Percentiles rank a stretch among this genome's conserved stretches.
These are phyloP conservation scores for Orthosia gothica DNA, from an alignment of 2,888 invertebrate genomes.

Conservation along the genomic window DNA sequence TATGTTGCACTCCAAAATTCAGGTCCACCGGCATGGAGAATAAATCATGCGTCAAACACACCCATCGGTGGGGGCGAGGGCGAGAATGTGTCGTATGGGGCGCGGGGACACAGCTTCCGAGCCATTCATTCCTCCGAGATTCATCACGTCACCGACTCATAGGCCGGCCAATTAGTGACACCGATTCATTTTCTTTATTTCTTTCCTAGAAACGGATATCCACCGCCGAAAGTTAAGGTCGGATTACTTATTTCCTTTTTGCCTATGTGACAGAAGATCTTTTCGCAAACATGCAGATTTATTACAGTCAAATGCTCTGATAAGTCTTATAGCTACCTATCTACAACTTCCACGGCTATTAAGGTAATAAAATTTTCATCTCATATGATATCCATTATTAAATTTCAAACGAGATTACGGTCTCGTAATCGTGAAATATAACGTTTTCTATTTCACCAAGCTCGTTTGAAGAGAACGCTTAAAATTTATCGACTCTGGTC, in stretches of 20 bases:
- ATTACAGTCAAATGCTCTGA: constrained; percentile 31
- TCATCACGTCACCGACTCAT: constrained; percentile 80
- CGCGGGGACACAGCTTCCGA: constrained; percentile 71
- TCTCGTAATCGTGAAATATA: constrained; percentile 84
- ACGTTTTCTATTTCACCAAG: constrained; percentile 80
- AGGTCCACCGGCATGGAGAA: constrained; percentile 72
- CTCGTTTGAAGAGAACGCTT: constrained; percentile 80
- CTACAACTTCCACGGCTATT: constrained; percentile 59
- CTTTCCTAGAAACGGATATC: constrained; percentile 61
- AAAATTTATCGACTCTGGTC: constrained; percentile 82
- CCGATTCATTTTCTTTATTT: constrained; percentile 78
- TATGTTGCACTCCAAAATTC: constrained; percentile 72
- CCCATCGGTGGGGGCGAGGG: constrained; percentile 79
- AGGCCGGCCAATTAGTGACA: constrained; percentile 79
- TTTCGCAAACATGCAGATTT: constrained; percentile 31
- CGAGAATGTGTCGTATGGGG: constrained; percentile 79
- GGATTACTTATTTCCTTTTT: constrained; percentile 59
- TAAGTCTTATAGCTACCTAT: constrained; percentile 31
- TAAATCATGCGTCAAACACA: constrained; percentile 86
- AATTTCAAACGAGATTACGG: constrained; percentile 85
- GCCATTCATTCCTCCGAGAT: constrained; percentile 78
- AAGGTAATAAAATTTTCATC: constrained; percentile 77
- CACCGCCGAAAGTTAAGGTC: constrained; percentile 58
- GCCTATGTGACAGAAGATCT: constrained; percentile 22
- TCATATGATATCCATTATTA: constrained; percentile 82